Evolutionary conservation across 35 echinoderm and acorn worm species (phyloP), one percentile per base, ranked within the genome.

Genomic region (Strongylocentrotus purpuratus): DNA sequence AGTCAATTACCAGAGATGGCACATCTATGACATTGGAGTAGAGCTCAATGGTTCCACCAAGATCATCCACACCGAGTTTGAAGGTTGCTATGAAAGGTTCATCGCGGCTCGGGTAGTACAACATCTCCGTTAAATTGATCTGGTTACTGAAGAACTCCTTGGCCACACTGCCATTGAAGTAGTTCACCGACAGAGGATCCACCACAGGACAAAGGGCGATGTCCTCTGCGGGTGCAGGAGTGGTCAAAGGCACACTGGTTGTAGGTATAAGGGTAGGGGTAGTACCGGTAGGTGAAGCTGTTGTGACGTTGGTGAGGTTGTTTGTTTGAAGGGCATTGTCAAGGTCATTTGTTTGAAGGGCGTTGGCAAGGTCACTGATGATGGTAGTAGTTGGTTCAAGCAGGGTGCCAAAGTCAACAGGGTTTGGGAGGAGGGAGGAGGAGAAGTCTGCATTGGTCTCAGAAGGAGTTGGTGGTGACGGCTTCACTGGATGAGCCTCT

Each of bases 101-200:
- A 20, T 32, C 46, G n/a, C 12, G n/a, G 14, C 48, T 31, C 12
- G 48, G 33, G n/a, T 33, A 48, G 91, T 93, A 93, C 3, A 58
- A 14, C 91, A 93, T 93, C 12, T 50, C 91, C 5, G 91, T 46
- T 13, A 28, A 2, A 58, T 93, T 93, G 46, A 14, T 93, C 46
- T 93, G 32, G 46, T 46, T 48, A 58, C 91, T 93, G 91, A 93
- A 93, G 91, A 93, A 93, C 46, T 47, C 46, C 47, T 93, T 93
- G 14, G 91, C 18, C 6, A 93, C 48, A 13, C 17, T 32, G 28
- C 91, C 91, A 48, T 58, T 31, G 46, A 18, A 47, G 46, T 50
- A 58, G 48, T 93, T 58, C 3, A 58, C 48, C 15, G 91, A 93
- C 48, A 93, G 91, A 58, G 32, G 48, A 93, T 93, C 91, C 1